Evolutionary conservation across 2,797 vertebrate genomes (phyloP).

Genomic region (Chiloscyllium punctatum): DNA sequence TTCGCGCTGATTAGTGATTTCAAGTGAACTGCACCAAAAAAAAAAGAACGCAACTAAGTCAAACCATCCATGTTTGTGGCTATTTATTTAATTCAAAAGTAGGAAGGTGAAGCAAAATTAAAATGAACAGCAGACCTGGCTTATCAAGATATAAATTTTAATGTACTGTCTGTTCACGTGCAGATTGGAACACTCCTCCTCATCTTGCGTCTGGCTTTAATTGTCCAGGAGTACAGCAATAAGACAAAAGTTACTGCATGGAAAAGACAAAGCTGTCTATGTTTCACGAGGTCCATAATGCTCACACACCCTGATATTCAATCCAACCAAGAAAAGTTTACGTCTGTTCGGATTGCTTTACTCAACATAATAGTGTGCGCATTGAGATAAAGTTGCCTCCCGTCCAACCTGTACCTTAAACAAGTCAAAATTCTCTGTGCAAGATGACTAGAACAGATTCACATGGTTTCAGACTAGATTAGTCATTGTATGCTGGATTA

Average conservation of each 20-base stretch:
- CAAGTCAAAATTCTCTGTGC: neutral
- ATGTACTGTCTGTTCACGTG: neutral
- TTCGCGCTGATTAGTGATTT: neutral
- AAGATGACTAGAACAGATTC: neutral
- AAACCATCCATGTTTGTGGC: neutral
- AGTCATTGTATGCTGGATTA: neutral
- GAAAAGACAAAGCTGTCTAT: neutral
- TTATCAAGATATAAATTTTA: neutral
- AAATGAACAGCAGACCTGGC: neutral
- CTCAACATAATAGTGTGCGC: neutral
- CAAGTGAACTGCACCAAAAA: neutral
- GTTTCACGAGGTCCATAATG: neutral
- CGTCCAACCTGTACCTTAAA: neutral
- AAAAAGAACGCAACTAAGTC: neutral
- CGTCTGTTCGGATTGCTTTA: neutral
- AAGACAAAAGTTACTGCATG: neutral
- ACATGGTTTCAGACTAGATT: neutral
- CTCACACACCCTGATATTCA: neutral
- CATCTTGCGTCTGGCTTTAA: too few species aligned
- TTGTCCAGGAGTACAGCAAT: neutral
- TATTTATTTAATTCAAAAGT: neutral
- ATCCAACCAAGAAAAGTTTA: neutral
- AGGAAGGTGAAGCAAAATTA: neutral
- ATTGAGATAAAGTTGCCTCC: neutral
- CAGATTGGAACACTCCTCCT: neutral